These are phyloP conservation scores for Clamator glandarius DNA, from an alignment of 2,797 vertebrate genomes.

Conservation along the genomic window DNA sequence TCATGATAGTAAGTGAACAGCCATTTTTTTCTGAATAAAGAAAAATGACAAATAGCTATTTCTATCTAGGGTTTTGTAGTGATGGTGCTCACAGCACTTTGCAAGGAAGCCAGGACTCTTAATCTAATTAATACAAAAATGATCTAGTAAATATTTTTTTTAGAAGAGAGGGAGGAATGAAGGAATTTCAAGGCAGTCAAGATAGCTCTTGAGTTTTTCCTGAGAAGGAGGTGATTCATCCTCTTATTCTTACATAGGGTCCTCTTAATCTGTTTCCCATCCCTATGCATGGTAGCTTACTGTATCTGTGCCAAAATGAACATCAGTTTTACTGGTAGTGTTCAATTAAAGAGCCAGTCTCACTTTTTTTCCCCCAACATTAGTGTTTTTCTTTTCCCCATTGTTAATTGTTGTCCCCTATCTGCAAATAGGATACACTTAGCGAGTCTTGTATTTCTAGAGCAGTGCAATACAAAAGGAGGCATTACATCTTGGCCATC, in stretches of 20 bases:
- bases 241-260: not conserved
- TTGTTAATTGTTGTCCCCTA: not conserved
- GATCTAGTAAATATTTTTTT: not conserved
- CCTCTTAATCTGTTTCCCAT: not conserved
- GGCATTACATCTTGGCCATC: not conserved
- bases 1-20: not conserved
- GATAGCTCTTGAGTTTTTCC: not conserved
- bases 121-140: not conserved
- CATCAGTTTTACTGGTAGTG: not conserved
- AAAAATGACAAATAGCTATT: not conserved
- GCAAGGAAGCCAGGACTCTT: not conserved
- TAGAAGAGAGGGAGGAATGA: not conserved
- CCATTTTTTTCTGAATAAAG: not conserved
- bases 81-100: not conserved
- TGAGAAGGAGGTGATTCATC: not conserved
- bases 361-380: not conserved
- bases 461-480: not conserved
- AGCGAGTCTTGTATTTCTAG: not conserved
- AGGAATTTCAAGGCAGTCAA: not conserved
- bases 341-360: not conserved
- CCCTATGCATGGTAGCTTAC: not conserved
- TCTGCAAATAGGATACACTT: rapidly evolving
- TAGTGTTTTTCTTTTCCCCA: not conserved
- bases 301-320: not conserved
- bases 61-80: not conserved